phyloP scores from a whole-genome alignment of 2,113 vertebrate genomes.

The Calyptomena viridis region DNA sequence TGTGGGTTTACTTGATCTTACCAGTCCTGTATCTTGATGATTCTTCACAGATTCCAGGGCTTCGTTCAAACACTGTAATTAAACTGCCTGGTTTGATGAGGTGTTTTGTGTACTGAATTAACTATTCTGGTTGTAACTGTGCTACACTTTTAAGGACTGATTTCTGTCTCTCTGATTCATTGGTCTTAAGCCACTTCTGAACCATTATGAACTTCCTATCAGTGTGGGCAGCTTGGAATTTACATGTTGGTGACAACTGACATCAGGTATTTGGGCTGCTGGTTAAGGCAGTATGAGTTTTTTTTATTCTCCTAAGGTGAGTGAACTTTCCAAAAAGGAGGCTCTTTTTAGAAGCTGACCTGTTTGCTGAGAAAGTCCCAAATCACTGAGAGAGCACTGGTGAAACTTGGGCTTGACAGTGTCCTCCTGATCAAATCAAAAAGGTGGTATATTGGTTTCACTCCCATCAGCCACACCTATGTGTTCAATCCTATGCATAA shows the following conservation, averaged over 20 bases:
- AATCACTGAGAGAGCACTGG: not conserved
- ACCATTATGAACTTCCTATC: not conserved
- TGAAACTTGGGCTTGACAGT: not conserved
- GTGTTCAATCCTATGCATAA: not conserved
- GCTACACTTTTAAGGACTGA: not conserved
- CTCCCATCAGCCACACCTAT: not conserved
- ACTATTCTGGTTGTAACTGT: not conserved
- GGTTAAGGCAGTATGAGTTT: not conserved
- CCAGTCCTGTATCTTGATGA: not conserved
- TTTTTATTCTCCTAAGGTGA: not conserved
- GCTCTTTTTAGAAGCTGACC: not conserved
- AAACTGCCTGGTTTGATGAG: not conserved
- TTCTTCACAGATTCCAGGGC: not conserved
- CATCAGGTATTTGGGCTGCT: not conserved
- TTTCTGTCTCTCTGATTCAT: not conserved
- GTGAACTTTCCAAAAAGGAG: not conserved
- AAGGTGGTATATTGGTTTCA: not conserved
- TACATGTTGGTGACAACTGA: not conserved
- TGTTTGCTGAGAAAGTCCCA: not conserved
- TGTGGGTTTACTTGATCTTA: not conserved
- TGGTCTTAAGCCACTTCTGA: not conserved
- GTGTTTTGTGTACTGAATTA: not conserved
- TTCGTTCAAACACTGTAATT: not conserved
- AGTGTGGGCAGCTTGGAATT: not conserved
- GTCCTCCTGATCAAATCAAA: constrained; percentile 19